phyloP scores from a whole-genome alignment of 1,140 invertebrate species.

The Anthonomus grandis region DNA sequence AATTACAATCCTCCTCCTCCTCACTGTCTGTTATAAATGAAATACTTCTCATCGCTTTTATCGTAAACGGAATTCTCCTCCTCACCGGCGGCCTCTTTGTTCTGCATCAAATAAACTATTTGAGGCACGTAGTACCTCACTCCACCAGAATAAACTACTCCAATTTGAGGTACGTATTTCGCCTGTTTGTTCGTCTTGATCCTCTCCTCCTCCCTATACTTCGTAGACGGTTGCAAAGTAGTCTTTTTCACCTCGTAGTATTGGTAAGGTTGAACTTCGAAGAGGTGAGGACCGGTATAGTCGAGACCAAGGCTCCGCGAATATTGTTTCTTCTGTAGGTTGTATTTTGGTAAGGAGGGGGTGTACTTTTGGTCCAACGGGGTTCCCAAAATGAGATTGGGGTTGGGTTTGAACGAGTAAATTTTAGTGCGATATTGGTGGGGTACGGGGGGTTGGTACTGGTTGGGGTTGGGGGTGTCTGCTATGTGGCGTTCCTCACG shows the following conservation, averaged over 20 bases:
- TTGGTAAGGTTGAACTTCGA: constrained; percentile 43
- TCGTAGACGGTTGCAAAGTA: constrained; percentile 24
- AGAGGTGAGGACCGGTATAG: constrained; percentile 45
- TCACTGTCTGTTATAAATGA: constrained; percentile 19
- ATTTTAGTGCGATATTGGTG: constrained; percentile 43
- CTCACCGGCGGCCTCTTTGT: constrained; percentile 30
- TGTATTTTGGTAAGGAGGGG: constrained; percentile 33
- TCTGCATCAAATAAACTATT: constrained; percentile 35
- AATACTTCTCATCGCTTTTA: constrained; percentile 38
- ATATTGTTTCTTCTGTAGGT: constrained; percentile 35
- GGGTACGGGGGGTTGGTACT: constrained; percentile 40
- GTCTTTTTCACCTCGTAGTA: constrained; percentile 24
- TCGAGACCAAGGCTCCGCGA: constrained; percentile 31
- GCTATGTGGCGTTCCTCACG: constrained; percentile 39
- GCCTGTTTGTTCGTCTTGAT: constrained; percentile 15
- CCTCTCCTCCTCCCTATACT: constrained; percentile 24
- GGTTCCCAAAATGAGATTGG: constrained; percentile 43
- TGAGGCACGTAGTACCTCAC: constrained; percentile 47
- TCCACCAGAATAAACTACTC: constrained; percentile 43
- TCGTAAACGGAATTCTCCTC: constrained; percentile 44
- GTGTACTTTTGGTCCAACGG: constrained; percentile 42
- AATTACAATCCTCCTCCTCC: no score
- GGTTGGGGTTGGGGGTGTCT: constrained; percentile 42
- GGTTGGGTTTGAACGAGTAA: constrained; percentile 37
- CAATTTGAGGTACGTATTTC: constrained; percentile 44